Evolutionary conservation across 1,140 invertebrate species (phyloP).

Genomic region (Colletes gigas): DNA sequence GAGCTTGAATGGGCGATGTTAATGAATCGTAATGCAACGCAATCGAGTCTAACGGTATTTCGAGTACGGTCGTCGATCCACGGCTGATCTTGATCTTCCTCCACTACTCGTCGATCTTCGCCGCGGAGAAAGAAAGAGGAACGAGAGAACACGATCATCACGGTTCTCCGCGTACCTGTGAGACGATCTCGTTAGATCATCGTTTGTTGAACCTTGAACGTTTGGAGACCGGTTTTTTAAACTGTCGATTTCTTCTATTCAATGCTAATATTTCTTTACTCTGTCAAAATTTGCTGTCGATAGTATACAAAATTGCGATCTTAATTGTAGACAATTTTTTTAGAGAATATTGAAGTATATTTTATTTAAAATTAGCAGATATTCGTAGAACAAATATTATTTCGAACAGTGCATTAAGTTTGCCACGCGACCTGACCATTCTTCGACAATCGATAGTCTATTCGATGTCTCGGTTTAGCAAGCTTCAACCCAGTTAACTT

Average conservation of each 20-base stretch:
- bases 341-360: no score
- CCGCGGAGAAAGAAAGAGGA: slow-evolving; percentile 18
- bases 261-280: no score
- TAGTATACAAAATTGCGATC: no score
- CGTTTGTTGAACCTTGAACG: slow-evolving; percentile 24
- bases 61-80: slow-evolving; percentile 55
- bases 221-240: background rate
- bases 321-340: no score
- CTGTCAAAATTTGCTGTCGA: background rate
- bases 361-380: no score
- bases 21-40: slow-evolving; percentile 39
- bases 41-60: slow-evolving; percentile 64
- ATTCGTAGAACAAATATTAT: no score
- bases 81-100: slow-evolving; percentile 54
- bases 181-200: slow-evolving; percentile 26
- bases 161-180: slow-evolving; percentile 18
- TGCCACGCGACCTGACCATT: no score
- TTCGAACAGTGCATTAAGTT: no score
- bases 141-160: slow-evolving; percentile 39
- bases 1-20: slow-evolving; percentile 38
- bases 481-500: no score
- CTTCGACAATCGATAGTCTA: no score
- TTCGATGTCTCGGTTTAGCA: no score
- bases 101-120: slow-evolving; percentile 42
- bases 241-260: background rate